Percentiles rank a stretch among this genome's conserved stretches.
phyloP scores from a whole-genome alignment of 2,113 vertebrate species.

The Nyctibius bracteatus region DNA sequence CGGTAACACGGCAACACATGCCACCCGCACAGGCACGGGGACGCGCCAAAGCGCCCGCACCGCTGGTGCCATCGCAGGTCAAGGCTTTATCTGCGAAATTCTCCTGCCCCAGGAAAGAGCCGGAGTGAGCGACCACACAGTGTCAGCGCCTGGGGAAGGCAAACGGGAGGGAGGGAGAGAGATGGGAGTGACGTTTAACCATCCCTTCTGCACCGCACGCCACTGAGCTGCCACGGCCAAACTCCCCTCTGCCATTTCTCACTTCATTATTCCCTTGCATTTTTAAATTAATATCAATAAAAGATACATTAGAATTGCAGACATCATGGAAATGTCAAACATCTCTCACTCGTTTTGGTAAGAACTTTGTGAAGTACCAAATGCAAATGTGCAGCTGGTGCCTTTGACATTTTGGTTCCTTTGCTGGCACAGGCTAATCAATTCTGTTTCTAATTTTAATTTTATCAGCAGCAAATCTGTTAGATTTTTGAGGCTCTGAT shows the following conservation, averaged over 20 bases:
- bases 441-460: slow-evolving; percentile 58
- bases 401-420: slow-evolving; percentile 64
- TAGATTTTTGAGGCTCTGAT: slow-evolving; percentile 33
- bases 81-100: not conserved
- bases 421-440: slow-evolving; percentile 57
- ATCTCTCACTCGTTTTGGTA: slow-evolving; percentile 44
- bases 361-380: slow-evolving; percentile 59
- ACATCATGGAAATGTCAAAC: slow-evolving; percentile 66
- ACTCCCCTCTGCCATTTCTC: not conserved
- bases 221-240: not conserved
- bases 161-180: not conserved
- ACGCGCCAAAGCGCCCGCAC: fast-evolving
- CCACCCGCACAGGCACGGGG: fast-evolving
- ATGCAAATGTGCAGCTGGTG: slow-evolving; percentile 70
- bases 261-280: not conserved
- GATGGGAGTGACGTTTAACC: not conserved
- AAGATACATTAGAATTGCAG: slow-evolving; percentile 52
- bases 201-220: not conserved
- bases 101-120: not conserved
- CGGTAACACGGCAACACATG: fast-evolving
- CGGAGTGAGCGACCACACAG: fast-evolving
- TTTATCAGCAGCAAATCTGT: slow-evolving; percentile 58
- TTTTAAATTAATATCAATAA: slow-evolving; percentile 24
- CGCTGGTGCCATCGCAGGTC: fast-evolving
- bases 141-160: not conserved